Evolutionary conservation across 2,888 invertebrate genomes (phyloP).

Genomic region (Hylaea fasciaria): DNA sequence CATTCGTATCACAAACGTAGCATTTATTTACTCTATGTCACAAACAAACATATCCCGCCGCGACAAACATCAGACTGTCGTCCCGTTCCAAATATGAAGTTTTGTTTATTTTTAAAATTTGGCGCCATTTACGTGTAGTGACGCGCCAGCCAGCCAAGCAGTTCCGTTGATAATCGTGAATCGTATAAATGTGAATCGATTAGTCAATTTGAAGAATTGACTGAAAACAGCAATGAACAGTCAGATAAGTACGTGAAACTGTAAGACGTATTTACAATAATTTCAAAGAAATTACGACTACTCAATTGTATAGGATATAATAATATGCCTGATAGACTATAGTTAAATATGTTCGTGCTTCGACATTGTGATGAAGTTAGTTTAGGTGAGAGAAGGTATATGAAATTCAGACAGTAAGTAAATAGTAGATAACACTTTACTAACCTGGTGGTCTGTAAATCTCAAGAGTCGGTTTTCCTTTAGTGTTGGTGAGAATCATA

Average conservation of each 20-base stretch:
- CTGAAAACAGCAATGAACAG: slow-evolving; percentile 17
- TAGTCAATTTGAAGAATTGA: slow-evolving; percentile 26
- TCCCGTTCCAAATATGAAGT: slow-evolving; percentile 78
- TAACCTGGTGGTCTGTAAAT: slow-evolving; percentile 95
- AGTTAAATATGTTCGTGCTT: too few species aligned
- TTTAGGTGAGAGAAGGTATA: too few species aligned
- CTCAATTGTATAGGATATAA: too few species aligned
- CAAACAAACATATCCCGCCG: slow-evolving; percentile 50
- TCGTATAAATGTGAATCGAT: slow-evolving; percentile 32
- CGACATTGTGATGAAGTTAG: too few species aligned
- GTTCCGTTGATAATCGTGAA: slow-evolving; percentile 52
- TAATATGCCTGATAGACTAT: too few species aligned
- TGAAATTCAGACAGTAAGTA: not conserved
- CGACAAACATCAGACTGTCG: slow-evolving; percentile 82
- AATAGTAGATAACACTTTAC: slow-evolving; percentile 52
- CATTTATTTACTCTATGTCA: too few species aligned
- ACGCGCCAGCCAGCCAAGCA: slow-evolving; percentile 66
- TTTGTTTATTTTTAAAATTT: slow-evolving; percentile 83
- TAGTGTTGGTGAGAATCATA: slow-evolving; percentile 88
- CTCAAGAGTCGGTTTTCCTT: slow-evolving; percentile 93
- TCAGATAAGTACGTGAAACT: not conserved
- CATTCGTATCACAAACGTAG: slow-evolving; percentile 66
- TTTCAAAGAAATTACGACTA: too few species aligned
- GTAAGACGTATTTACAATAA: not conserved
- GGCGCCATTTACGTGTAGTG: slow-evolving; percentile 75